A percentile compares a stretch with the other conserved stretches of the same genome.
Evolutionary conservation across 2,888 invertebrate genomes (phyloP).

Genomic region (Drosophila villosipedis): DNA sequence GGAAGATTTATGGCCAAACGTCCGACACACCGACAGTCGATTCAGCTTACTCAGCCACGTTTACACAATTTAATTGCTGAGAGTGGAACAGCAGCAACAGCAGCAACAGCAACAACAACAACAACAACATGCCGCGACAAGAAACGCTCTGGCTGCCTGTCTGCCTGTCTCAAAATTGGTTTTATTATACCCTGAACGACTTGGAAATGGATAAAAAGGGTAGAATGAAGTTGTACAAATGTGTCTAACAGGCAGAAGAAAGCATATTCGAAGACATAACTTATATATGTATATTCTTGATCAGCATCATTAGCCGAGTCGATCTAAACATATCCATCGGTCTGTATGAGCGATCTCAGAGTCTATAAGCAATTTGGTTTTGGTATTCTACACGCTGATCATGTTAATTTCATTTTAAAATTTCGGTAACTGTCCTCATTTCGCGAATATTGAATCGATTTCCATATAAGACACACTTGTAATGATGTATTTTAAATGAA

Average conservation of each 20-base stretch:
- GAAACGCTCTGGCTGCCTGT: constrained; percentile 62
- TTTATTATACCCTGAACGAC: constrained; percentile 18
- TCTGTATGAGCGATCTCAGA: neutral
- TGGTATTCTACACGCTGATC: neutral
- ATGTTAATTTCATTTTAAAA: neutral
- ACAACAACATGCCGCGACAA: constrained; percentile 60
- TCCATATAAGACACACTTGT: neutral
- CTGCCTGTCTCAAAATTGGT: constrained; percentile 60
- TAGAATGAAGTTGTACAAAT: neutral
- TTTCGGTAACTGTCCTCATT: neutral
- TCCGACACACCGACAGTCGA: constrained; percentile 59
- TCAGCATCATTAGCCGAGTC: neutral
- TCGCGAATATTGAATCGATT: neutral
- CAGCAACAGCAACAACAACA: constrained; percentile 20
- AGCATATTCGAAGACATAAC: neutral
- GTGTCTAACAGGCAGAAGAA: neutral
- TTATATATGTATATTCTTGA: neutral
- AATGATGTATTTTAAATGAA: neutral
- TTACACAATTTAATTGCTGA: constrained; percentile 74
- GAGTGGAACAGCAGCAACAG: constrained; percentile 37
- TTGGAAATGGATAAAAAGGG: neutral
- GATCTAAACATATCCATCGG: neutral
- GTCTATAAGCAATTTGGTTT: neutral
- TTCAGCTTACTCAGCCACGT: constrained; percentile 65
- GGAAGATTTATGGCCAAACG: constrained; percentile 70